phyloP scores from a whole-genome alignment of 2,797 vertebrate genomes.

The Clamator glandarius region DNA sequence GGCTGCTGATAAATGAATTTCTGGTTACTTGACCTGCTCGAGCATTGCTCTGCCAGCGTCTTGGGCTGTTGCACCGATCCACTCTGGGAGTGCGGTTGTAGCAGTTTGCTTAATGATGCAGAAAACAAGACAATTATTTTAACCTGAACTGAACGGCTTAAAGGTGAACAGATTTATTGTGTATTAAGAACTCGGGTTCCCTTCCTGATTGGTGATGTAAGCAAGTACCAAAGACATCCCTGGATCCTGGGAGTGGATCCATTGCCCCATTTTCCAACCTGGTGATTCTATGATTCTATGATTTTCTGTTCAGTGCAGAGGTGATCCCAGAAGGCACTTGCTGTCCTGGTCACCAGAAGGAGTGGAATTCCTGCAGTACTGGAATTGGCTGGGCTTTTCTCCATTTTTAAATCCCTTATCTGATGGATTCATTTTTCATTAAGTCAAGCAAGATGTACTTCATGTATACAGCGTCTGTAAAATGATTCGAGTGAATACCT shows the following conservation, averaged over 20 bases:
- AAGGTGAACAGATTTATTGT: background rate
- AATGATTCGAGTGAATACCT: background rate
- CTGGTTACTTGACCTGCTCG: background rate
- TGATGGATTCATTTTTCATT: background rate
- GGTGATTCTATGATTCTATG: too few species aligned
- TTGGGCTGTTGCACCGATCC: background rate
- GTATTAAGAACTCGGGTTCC: background rate
- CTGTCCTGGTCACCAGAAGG: background rate
- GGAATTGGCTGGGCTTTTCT: background rate
- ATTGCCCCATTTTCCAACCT: too few species aligned
- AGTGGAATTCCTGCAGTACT: background rate
- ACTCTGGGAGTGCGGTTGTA: background rate
- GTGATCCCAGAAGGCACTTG: background rate
- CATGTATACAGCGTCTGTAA: accelerated
- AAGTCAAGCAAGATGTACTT: background rate
- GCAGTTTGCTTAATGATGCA: background rate
- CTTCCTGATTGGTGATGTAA: background rate
- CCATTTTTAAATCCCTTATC: background rate
- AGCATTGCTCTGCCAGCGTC: background rate
- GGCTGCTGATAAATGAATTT: background rate
- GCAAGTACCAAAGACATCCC: background rate
- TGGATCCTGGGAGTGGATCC: background rate
- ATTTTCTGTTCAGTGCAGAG: background rate
- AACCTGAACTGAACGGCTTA: background rate
- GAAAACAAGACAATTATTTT: slow-evolving; percentile 1